phyloP scores from a whole-genome alignment of 2,888 invertebrate species.

The Anorthoa munda region DNA sequence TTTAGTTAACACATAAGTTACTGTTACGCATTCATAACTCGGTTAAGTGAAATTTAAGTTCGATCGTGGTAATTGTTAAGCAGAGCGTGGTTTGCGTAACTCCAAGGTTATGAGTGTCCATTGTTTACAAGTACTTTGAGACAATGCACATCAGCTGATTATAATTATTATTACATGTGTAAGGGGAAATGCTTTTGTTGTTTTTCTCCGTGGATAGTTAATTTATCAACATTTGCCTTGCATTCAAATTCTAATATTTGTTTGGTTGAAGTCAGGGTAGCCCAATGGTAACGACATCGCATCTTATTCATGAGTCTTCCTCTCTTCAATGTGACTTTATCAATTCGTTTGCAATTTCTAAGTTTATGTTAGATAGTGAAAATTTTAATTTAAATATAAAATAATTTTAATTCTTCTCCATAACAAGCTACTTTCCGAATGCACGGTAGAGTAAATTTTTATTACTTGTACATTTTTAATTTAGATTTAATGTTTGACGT shows the following conservation, averaged over 20 bases:
- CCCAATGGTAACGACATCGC: background rate
- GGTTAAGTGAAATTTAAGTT: slow-evolving; percentile 48
- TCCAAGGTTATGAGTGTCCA: slow-evolving; percentile 51
- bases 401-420: too few relatives aligned
- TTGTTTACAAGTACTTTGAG: slow-evolving; percentile 38
- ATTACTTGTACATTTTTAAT: too few relatives aligned
- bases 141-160: slow-evolving; percentile 33
- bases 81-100: slow-evolving; percentile 50
- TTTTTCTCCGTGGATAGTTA: background rate
- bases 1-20: slow-evolving; percentile 22
- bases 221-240: background rate
- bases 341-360: too few relatives aligned
- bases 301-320: background rate
- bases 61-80: slow-evolving; percentile 31
- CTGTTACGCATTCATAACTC: slow-evolving; percentile 35
- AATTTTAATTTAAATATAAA: too few relatives aligned
- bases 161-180: slow-evolving; percentile 13
- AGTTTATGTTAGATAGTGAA: too few relatives aligned
- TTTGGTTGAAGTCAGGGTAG: background rate
- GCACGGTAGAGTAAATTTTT: too few relatives aligned
- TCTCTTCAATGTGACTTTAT: too few relatives aligned
- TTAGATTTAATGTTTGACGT: too few relatives aligned
- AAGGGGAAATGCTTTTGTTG: slow-evolving; percentile 28
- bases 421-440: too few relatives aligned
- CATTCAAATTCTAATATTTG: background rate